Conservation (phyloP, 2,888 invertebrate genomes). For the Oxystoma pomonae region DNA sequence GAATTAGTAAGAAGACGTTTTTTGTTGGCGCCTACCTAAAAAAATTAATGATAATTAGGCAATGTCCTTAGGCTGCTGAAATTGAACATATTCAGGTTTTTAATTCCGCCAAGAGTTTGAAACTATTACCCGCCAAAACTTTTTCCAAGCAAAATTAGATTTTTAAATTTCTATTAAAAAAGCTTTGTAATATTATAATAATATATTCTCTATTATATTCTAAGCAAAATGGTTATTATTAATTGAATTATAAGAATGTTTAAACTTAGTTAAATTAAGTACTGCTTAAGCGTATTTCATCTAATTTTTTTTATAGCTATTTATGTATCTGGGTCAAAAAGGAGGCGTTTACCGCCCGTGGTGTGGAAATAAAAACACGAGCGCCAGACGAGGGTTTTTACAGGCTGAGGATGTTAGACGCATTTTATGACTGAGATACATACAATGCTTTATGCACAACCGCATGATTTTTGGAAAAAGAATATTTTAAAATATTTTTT, state of each 20-base stretch:
- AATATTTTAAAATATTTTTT: too few relatives aligned
- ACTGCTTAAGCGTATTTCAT: neutral
- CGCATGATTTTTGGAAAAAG: too few relatives aligned
- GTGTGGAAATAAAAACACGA: too few relatives aligned
- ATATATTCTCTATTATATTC: neutral
- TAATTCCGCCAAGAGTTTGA: neutral
- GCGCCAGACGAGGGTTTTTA: too few relatives aligned
- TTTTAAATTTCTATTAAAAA: too few relatives aligned
- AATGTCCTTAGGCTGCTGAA: neutral
- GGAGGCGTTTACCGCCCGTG: too few relatives aligned
- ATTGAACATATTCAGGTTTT: neutral
- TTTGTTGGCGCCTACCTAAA: neutral
- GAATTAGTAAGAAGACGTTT: neutral
- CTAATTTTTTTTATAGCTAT: neutral
- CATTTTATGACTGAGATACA: too few relatives aligned
- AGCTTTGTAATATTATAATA: too few relatives aligned
- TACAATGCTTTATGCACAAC: too few relatives aligned
- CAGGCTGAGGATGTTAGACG: too few relatives aligned
- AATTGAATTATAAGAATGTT: neutral
- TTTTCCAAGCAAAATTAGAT: neutral
- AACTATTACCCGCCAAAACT: neutral
- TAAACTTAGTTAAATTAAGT: neutral
- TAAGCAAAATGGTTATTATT: neutral
- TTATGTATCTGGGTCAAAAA: too few relatives aligned
- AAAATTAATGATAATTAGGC: neutral